These are phyloP conservation scores for Plebejus anna DNA, from an alignment of 2,888 invertebrate genomes.

Conservation along the genomic window DNA sequence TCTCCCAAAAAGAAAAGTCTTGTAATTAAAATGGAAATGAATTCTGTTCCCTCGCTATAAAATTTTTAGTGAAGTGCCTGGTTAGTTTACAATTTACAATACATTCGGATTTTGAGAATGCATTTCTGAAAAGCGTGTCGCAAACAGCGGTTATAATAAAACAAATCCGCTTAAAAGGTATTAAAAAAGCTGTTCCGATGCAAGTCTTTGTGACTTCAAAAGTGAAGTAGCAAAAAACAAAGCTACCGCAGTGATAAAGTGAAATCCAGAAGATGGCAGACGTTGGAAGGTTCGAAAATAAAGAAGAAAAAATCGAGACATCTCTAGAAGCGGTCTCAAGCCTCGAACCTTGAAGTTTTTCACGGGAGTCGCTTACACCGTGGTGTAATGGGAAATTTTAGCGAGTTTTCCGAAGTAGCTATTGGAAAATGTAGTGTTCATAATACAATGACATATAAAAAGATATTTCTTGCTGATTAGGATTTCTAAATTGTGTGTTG, in stretches of 20 bases:
- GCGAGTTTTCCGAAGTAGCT: background rate
- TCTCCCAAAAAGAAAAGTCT: background rate
- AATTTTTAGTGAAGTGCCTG: background rate
- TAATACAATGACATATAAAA: too few species aligned
- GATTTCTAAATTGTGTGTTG: too few species aligned
- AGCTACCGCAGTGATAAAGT: conserved; percentile 50
- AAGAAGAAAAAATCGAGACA: conserved; percentile 76
- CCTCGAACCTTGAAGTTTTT: conserved; percentile 60
- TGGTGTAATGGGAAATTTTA: conserved; percentile 31
- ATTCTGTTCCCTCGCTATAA: background rate
- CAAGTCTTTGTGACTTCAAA: conserved; percentile 38
- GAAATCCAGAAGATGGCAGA: conserved; percentile 66
- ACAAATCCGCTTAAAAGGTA: conserved; percentile 28
- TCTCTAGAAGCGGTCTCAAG: conserved; percentile 74
- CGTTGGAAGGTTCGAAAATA: conserved; percentile 76
- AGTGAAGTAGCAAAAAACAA: conserved; percentile 42
- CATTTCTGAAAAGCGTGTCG: background rate
- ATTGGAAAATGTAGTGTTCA: too few species aligned
- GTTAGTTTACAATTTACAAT: conserved; percentile 10
- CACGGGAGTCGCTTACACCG: conserved; percentile 51
- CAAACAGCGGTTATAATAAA: conserved; percentile 29
- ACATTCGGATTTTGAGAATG: background rate
- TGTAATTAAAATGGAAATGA: background rate
- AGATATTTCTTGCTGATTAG: too few species aligned
- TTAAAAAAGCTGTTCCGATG: conserved; percentile 30